phyloP scores from a whole-genome alignment of 1,140 invertebrate species.

The Conus ventricosus region DNA sequence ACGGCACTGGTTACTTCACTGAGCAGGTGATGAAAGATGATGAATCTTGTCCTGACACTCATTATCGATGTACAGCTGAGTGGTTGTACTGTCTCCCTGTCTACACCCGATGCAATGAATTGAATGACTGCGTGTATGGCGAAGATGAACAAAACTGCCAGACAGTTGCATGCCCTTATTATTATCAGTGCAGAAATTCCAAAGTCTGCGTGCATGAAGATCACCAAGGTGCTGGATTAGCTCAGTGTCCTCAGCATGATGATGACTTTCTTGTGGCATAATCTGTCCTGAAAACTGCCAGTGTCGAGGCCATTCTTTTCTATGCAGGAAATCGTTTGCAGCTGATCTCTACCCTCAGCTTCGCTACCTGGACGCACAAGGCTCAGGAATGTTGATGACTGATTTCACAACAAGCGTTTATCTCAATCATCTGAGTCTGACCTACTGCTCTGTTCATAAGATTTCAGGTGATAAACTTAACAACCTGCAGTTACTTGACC shows the following conservation, averaged over 20 bases:
- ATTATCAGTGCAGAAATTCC: conserved; percentile 29
- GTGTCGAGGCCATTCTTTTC: conserved; percentile 22
- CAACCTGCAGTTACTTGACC: conserved; percentile 25
- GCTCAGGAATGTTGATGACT: not conserved
- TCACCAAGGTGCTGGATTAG: conserved; percentile 25
- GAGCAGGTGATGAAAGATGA: not conserved
- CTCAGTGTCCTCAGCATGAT: conserved; percentile 40
- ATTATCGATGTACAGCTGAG: not conserved
- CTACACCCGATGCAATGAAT: conserved; percentile 28
- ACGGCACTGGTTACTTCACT: not conserved
- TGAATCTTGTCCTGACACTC: conserved; percentile 11
- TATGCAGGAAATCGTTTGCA: not conserved
- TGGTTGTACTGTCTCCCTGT: not conserved
- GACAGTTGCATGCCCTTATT: conserved; percentile 29
- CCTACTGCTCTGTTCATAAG: not conserved
- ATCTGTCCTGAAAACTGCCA: conserved; percentile 47
- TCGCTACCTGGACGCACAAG: conserved; percentile 2
- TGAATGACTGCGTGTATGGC: not conserved
- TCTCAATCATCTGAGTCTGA: not conserved
- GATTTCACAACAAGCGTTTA: not conserved
- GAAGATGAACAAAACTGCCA: conserved; percentile 23
- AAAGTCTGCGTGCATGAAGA: conserved; percentile 24
- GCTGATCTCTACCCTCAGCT: not conserved
- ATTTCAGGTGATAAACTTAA: not conserved
- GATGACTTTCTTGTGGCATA: conserved; percentile 30